Evolutionary conservation across 2,797 vertebrate species (phyloP), one percentile per base, ranked within the genome.

Genomic region (Notoglanidium macrostoma): DNA sequence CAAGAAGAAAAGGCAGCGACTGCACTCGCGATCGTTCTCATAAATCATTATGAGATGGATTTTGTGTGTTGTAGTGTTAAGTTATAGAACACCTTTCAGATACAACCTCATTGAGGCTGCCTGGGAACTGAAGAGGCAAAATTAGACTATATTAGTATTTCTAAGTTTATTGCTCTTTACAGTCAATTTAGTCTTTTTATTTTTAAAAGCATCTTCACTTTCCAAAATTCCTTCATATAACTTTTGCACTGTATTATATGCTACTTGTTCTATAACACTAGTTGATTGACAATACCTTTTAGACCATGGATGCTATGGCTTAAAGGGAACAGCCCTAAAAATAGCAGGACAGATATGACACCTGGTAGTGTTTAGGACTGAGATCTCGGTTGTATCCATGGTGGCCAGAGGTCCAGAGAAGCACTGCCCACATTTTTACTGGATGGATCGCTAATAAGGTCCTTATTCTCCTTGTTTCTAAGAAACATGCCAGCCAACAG

Each of bases 361-460:
- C 2, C 3, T 59, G 35, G 49, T 26, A 46, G 15, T 21, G 44
- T 85, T 54, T 65, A 57, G 23, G 10, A 54, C 9, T 83, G 23
- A 44, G 29, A 55, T 76, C 9, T 54, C 21, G 21, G 61, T 26
- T 19, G 10, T 76, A 32, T 49, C 6, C 59, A 83, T 83, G 40
- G 46, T 7, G 23, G 49, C 46, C 23, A 83, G 49, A 35, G 35
- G 72, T 83, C 49, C 21, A 59, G 23, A 83, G 46, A 87, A 68
- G n/a, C 46, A 40, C 32, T 46, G 57, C 2, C 70, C 46, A 44
- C 59, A 55, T 87, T 67, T 61, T 76, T 11, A 57, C 32, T 5
- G 10, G 70, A 44, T 40, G 29, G 72, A 84, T 44, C 51, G 32
- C 35, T 83, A 84, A 67, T 84, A 55, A 84, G 72, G 86, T 83